Conservation (phyloP, 2,888 invertebrate species). For the Leptinotarsa haldemani region DNA sequence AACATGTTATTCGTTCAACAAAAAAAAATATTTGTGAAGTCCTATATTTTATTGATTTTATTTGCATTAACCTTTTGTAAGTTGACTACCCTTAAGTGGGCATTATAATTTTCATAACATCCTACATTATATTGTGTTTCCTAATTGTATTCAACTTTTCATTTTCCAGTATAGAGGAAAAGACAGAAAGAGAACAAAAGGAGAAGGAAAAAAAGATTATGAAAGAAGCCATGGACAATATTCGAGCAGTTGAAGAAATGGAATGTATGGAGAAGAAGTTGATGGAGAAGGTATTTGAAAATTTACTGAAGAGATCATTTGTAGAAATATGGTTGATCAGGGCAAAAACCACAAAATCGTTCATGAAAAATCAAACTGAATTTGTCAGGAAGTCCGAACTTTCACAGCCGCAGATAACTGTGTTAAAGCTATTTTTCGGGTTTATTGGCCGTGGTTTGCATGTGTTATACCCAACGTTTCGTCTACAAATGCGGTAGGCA, state of each 20-base stretch:
- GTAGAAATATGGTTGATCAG: background rate
- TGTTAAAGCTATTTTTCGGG: no score
- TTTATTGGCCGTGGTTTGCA: no score
- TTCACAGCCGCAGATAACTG: no score
- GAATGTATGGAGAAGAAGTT: conserved; percentile 62
- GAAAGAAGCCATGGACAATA: conserved; percentile 59
- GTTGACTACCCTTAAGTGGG: background rate
- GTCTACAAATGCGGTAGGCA: no score
- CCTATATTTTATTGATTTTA: no score
- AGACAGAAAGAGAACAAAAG: conserved; percentile 22
- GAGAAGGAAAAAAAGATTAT: conserved; percentile 48
- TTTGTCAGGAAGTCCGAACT: no score
- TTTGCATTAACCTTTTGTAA: no score
- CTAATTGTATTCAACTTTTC: background rate
- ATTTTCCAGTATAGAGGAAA: conserved; percentile 26
- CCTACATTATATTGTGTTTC: background rate
- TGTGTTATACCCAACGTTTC: no score
- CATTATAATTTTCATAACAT: background rate
- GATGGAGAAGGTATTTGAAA: conserved; percentile 51
- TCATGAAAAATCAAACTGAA: no score
- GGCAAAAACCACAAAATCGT: no score
- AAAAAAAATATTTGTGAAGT: no score
- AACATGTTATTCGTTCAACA: no score
- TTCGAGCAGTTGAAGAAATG: conserved; percentile 60
- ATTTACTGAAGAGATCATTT: background rate